Percentiles rank a stretch among this genome's conserved stretches.
These are phyloP conservation scores for Parasteatoda tepidariorum DNA, from an alignment of 1,140 invertebrate species.

Conservation along the genomic window DNA sequence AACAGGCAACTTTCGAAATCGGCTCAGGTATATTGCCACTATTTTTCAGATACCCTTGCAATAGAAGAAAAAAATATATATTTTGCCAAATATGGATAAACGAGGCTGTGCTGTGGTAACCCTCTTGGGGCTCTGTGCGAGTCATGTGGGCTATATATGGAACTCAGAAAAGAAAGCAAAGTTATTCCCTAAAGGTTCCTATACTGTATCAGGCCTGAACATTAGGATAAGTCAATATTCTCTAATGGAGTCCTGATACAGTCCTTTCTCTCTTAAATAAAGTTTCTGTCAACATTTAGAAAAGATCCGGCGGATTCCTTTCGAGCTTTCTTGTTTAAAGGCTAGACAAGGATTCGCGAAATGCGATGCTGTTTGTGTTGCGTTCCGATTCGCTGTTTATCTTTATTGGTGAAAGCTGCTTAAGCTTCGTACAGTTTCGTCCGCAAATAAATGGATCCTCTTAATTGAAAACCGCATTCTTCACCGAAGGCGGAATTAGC, in stretches of 20 bases:
- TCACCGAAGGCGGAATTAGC: conserved; percentile 55
- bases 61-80: conserved; percentile 29
- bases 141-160: neutral
- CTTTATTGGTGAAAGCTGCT: conserved; percentile 53
- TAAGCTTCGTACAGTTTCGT: conserved; percentile 57
- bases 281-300: conserved; percentile 60
- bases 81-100: conserved; percentile 52
- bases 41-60: conserved; percentile 11
- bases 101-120: neutral
- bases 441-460: conserved; percentile 50
- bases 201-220: conserved; percentile 22
- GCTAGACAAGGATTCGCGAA: conserved; percentile 38
- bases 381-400: conserved; percentile 52
- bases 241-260: conserved; percentile 49
- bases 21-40: conserved; percentile 30
- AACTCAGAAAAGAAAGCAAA: conserved; percentile 20
- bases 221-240: conserved; percentile 57
- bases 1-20: neutral
- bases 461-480: conserved; percentile 60
- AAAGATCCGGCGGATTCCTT: conserved; percentile 55
- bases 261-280: conserved; percentile 59
- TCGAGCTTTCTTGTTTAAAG: conserved; percentile 60
- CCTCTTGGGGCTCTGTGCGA: conserved; percentile 1
- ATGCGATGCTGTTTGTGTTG: conserved; percentile 52
- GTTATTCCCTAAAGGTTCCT: neutral